These are phyloP conservation scores for Thecocarcelia acutangulata DNA, from an alignment of 2,888 invertebrate genomes.

Conservation along the genomic window DNA sequence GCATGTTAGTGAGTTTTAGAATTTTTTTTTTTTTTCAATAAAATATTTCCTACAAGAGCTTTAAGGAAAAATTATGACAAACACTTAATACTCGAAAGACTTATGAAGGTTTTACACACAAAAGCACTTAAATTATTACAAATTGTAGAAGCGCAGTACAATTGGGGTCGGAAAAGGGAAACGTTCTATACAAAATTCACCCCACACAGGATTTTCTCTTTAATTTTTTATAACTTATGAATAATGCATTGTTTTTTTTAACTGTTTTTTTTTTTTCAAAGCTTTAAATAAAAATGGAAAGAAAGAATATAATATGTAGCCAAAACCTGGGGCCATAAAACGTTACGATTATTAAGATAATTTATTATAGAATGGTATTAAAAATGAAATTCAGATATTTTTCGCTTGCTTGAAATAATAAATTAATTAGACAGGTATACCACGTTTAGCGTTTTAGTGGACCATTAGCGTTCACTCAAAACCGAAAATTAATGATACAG, in stretches of 20 bases:
- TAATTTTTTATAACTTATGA: not conserved
- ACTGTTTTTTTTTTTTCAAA: too few species aligned
- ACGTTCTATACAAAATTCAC: not conserved
- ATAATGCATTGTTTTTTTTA: not conserved
- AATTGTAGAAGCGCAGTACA: constrained; percentile 10
- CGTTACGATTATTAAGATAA: too few species aligned
- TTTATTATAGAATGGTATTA: too few species aligned
- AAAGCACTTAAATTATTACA: constrained; percentile 5
- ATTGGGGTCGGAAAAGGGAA: not conserved
- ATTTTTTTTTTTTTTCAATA: not conserved
- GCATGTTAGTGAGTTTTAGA: constrained; percentile 10
- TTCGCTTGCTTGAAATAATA: too few species aligned
- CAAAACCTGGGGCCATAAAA: too few species aligned
- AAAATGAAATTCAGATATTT: too few species aligned
- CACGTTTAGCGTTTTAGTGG: too few species aligned
- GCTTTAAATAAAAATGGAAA: too few species aligned
- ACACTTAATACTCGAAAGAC: constrained; percentile 34
- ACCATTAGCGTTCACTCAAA: too few species aligned
- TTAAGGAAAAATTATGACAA: constrained; percentile 41
- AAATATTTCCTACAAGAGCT: constrained; percentile 30
- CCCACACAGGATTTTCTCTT: not conserved
- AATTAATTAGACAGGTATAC: too few species aligned
- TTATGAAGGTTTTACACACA: constrained; percentile 22
- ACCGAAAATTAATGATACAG: too few species aligned
- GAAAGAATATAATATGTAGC: too few species aligned